A percentile compares a stretch with the other conserved stretches of the same genome.
phyloP scores from a whole-genome alignment of 2,888 invertebrate species.

The Spialia ferax region DNA sequence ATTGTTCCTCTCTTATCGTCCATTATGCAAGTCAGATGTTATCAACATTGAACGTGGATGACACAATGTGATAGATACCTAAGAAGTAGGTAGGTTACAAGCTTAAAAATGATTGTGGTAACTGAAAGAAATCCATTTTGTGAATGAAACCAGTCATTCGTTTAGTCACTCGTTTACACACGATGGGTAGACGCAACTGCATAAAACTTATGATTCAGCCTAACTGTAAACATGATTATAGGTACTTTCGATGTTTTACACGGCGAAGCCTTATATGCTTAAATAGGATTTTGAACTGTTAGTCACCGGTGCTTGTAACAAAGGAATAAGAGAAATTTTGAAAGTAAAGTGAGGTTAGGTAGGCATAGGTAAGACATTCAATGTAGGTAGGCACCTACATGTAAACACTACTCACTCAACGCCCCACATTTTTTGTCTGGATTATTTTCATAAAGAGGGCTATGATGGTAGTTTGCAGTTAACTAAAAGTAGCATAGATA shows the following conservation, averaged over 20 bases:
- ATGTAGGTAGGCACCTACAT: too few relatives aligned
- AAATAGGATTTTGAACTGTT: conserved; percentile 29
- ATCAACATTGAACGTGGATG: conserved; percentile 53
- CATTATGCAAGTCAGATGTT: conserved; percentile 34
- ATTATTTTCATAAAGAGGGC: too few relatives aligned
- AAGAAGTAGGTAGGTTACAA: too few relatives aligned
- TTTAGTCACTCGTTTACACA: conserved; percentile 66
- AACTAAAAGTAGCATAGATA: too few relatives aligned
- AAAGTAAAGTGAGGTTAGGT: background rate
- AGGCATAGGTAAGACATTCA: too few relatives aligned
- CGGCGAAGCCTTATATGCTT: conserved; percentile 12
- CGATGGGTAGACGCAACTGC: conserved; percentile 51
- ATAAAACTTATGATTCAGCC: conserved; percentile 58
- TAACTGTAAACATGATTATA: conserved; percentile 30
- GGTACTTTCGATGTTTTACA: conserved; percentile 2
- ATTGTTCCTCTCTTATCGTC: conserved; percentile 32
- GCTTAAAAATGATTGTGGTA: conserved; percentile 43
- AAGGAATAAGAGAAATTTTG: conserved; percentile 20
- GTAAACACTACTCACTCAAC: too few relatives aligned
- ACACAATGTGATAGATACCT: conserved; percentile 48
- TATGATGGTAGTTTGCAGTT: too few relatives aligned
- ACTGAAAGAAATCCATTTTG: conserved; percentile 57
- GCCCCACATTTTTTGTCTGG: too few relatives aligned
- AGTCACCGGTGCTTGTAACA: conserved; percentile 27
- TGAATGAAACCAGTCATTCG: conserved; percentile 73